Evolutionary conservation across 92 coral and sea anemone genomes (phyloP).

Genomic region (Ricordea florida): DNA sequence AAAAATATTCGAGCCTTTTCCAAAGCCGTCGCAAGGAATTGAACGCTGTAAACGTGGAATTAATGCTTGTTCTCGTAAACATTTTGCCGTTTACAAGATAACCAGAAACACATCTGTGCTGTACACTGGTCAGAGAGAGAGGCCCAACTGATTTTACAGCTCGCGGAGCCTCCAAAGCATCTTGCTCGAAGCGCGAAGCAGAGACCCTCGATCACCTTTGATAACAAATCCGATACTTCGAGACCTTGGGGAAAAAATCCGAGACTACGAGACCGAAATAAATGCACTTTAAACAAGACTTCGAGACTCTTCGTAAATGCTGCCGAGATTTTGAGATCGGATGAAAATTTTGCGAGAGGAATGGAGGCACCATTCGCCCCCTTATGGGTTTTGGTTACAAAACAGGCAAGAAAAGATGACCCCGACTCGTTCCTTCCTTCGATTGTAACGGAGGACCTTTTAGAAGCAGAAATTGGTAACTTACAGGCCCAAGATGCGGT

Average conservation of each 20-base stretch:
- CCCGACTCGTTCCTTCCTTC: neutral
- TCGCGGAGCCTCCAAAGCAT: conserved; percentile 24
- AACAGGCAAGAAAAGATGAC: neutral
- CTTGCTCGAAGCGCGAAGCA: conserved; percentile 37
- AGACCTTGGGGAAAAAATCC: too few relatives aligned
- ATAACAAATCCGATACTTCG: too few relatives aligned
- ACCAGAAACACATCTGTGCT: conserved; percentile 66
- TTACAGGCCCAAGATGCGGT: too few relatives aligned
- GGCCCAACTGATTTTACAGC: conserved; percentile 66
- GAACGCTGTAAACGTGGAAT: conserved; percentile 60
- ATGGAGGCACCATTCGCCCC: too few relatives aligned
- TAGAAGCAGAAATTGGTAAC: neutral
- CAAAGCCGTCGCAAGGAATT: conserved; percentile 40
- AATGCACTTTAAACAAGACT: too few relatives aligned
- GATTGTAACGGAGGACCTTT: neutral
- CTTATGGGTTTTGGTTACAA: conserved; percentile 1
- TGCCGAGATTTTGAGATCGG: too few relatives aligned
- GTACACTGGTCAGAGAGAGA: conserved; percentile 60
- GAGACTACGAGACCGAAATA: too few relatives aligned
- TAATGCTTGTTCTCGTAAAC: conserved; percentile 62
- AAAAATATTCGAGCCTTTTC: conserved; percentile 47
- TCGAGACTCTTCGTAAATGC: too few relatives aligned
- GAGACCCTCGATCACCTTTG: too few relatives aligned
- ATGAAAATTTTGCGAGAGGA: too few relatives aligned
- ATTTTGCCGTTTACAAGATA: conserved; percentile 44